Conservation (phyloP, 2,113 vertebrate species). For the Atlantisia rogersi region DNA sequence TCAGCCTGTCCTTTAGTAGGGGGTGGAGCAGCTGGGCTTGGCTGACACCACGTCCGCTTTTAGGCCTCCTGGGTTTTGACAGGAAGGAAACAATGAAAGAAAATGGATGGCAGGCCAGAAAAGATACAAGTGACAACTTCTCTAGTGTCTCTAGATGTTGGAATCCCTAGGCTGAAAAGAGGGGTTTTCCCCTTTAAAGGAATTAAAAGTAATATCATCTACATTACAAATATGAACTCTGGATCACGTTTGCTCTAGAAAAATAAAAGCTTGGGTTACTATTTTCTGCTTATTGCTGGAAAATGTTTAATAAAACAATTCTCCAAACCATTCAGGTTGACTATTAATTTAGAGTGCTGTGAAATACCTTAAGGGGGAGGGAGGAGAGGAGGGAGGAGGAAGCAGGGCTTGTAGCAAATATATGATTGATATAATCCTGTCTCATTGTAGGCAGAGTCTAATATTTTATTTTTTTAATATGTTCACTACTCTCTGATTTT, state of each 20-base stretch:
- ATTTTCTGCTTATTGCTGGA: neutral
- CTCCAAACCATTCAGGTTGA: neutral
- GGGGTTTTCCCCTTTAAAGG: neutral
- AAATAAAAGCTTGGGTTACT: neutral
- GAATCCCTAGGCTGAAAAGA: neutral
- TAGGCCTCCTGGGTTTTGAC: constrained; percentile 35
- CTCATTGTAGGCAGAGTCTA: neutral
- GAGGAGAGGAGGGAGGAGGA: too few species aligned
- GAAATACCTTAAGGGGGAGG: neutral
- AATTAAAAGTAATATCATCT: neutral
- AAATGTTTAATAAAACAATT: neutral
- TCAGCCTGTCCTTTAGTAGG: neutral
- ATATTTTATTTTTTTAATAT: neutral
- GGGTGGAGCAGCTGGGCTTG: constrained; percentile 49
- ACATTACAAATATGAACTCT: neutral
- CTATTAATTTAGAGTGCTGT: neutral
- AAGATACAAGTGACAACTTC: constrained; percentile 27
- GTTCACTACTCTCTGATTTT: neutral
- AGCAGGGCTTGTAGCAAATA: neutral
- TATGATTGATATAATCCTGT: neutral
- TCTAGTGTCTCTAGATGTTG: neutral
- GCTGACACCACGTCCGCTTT: constrained; percentile 3
- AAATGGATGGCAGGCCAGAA: neutral
- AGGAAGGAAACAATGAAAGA: constrained; percentile 59
- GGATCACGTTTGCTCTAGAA: neutral